Conservation (phyloP, 64 coral and sea anemone genomes). For the Montipora efflorescens region DNA sequence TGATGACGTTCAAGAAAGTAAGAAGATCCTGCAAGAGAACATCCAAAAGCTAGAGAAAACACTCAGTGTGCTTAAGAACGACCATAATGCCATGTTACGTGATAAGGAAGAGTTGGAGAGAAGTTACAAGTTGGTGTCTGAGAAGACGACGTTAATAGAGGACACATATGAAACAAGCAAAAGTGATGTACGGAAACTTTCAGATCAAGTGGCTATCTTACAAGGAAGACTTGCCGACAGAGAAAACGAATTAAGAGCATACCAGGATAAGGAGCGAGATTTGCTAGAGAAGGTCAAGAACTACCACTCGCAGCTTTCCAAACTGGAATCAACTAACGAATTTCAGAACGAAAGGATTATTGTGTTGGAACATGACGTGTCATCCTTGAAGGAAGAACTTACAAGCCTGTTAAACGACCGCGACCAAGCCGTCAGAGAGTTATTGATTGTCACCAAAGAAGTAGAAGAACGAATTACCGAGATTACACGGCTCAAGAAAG, state of each 20-base stretch:
- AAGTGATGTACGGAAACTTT: slow-evolving; percentile 63
- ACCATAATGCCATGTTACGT: slow-evolving; percentile 69
- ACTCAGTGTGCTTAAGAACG: slow-evolving; percentile 68
- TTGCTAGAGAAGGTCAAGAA: slow-evolving; percentile 54
- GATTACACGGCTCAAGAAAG: slow-evolving; percentile 62
- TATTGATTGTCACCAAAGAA: slow-evolving; percentile 50
- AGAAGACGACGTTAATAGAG: slow-evolving; percentile 80
- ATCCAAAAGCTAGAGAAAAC: slow-evolving; percentile 80
- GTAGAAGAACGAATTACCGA: slow-evolving; percentile 62
- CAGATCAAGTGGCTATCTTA: slow-evolving; percentile 74
- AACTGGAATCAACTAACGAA: slow-evolving; percentile 85
- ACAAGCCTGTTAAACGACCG: slow-evolving; percentile 74
- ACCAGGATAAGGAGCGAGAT: slow-evolving; percentile 80
- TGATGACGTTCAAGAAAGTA: slow-evolving; percentile 72
- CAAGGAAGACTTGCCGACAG: slow-evolving; percentile 75
- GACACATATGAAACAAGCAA: slow-evolving; percentile 70
- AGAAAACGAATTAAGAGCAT: slow-evolving; percentile 68
- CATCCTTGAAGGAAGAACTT: slow-evolving; percentile 67
- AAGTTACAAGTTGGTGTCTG: slow-evolving; percentile 69
- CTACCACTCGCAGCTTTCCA: slow-evolving; percentile 79
- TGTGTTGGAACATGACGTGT: slow-evolving; percentile 89
- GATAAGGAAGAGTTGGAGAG: slow-evolving; percentile 73
- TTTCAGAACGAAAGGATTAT: slow-evolving; percentile 81
- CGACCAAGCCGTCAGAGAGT: slow-evolving; percentile 68
- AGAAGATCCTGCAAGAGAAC: slow-evolving; percentile 61